Evolutionary conservation across 2,113 vertebrate genomes (phyloP).

Genomic region (Ophiodon elongatus): DNA sequence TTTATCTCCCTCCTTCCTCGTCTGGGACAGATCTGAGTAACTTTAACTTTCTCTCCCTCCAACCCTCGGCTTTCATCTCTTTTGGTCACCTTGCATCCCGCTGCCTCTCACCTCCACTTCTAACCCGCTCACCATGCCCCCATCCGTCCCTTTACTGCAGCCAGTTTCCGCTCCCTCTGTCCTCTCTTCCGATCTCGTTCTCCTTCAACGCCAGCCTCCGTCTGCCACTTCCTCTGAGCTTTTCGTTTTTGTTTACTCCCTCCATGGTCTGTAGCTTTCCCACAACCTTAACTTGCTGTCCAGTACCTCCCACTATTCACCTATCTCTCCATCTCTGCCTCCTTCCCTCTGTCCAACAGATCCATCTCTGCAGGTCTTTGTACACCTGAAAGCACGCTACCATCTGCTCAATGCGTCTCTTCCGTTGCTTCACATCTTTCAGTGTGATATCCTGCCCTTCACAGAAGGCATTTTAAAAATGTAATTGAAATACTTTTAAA

Average conservation of each 20-base stretch:
- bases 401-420: conserved; percentile 68
- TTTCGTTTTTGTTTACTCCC: conserved; percentile 23
- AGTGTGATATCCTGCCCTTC: conserved; percentile 18
- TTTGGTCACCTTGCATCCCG: conserved; percentile 60
- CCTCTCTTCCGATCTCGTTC: conserved; percentile 35
- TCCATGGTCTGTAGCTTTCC: conserved; percentile 26
- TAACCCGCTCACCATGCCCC: conserved; percentile 58
- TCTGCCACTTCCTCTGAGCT: conserved; percentile 21
- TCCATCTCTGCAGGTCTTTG: conserved; percentile 70
- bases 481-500: conserved; percentile 22
- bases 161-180: conserved; percentile 47
- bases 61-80: conserved; percentile 59
- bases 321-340: conserved; percentile 54
- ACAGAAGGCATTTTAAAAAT: conserved; percentile 28
- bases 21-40: conserved; percentile 30
- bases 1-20: conserved; percentile 16
- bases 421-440: conserved; percentile 43
- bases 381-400: conserved; percentile 69
- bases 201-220: conserved; percentile 21
- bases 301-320: conserved; percentile 53
- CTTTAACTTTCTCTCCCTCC: conserved; percentile 47
- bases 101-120: conserved; percentile 68
- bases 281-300: conserved; percentile 22
- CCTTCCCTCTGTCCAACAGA: conserved; percentile 67
- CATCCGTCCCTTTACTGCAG: conserved; percentile 43